Evolutionary conservation across 2,797 vertebrate genomes (phyloP), one percentile per base, ranked within the genome.

Genomic region (Phrynocephalus guinanensis): DNA sequence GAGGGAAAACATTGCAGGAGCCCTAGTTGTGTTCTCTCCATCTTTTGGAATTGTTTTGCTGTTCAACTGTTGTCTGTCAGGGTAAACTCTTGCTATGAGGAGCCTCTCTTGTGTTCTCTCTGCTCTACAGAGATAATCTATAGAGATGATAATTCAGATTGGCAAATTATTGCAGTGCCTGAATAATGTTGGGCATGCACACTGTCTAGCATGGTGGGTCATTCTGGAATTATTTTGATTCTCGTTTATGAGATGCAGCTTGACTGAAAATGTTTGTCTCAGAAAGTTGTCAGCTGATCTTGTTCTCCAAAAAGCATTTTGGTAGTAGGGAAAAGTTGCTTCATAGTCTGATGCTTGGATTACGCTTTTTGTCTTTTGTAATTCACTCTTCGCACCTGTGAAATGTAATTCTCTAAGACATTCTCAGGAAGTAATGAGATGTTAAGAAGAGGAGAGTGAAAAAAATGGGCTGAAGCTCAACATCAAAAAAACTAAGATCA

Each of bases 31-130:
- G 38, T 44, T 44, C 38, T 44, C 38, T 44, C 38, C 38, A 44
- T 44, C 5, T 86, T 94, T 88, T 91, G 88, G 88, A 94, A 91
- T 93, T 92, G 88, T 48, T 81, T 60, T 56, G 30, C 60, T 66
- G n/a, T 60, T 85, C 70, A 70, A 88, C 24, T 88, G 24, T 66
- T 72, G 6, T 30, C 72, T 75, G 82, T 84, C n/a, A 73, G 24
- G 18, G 50, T 10, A 71, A 28, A 76, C 76, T 68, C 48, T 82
- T 72, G 2, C 33, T 84, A 67, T 80, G 68, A 38, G 28, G 60
- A 24, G 52, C 38, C 60, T 63, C 15, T 63, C 60, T 63, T 13
- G 33, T 72, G 38, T 28, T 66, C 38, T 87, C 11, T 73, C 44
- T 15, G 8, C 0, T 28, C 84, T 66, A n/a, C 38, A 67, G 38